Evolutionary conservation across 2,797 vertebrate species (phyloP).

Genomic region (Ambastaia sidthimunki): DNA sequence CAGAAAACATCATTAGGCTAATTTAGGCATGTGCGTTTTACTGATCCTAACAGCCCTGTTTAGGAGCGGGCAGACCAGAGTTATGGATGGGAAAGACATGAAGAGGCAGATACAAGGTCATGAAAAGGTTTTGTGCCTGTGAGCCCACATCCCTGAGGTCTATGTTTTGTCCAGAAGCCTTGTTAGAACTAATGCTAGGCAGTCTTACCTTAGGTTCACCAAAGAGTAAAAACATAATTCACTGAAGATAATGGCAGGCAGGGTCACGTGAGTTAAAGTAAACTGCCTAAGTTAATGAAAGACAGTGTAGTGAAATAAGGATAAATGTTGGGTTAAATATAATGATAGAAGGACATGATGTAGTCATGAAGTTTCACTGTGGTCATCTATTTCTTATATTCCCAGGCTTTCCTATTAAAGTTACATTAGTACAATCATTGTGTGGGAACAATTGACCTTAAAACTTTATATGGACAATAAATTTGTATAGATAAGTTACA

Average conservation of each 20-base stretch:
- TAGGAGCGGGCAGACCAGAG: conserved; percentile 61
- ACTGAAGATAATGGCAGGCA: conserved; percentile 16
- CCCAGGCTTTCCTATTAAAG: conserved; percentile 32
- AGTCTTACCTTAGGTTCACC: conserved; percentile 27
- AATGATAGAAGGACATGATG: not conserved
- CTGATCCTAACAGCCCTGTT: conserved; percentile 74
- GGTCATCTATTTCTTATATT: conserved; percentile 13
- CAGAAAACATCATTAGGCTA: conserved; percentile 70
- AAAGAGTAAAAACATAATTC: conserved; percentile 30
- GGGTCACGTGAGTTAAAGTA: conserved; percentile 6
- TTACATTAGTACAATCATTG: conserved; percentile 1
- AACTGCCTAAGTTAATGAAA: conserved; percentile 24
- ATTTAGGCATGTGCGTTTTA: conserved; percentile 69
- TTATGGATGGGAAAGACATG: conserved; percentile 39
- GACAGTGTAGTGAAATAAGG: conserved; percentile 24
- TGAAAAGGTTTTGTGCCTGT: conserved; percentile 48
- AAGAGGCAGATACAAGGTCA: conserved; percentile 36
- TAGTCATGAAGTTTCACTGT: not conserved
- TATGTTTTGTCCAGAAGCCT: conserved; percentile 57
- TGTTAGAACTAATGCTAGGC: conserved; percentile 60
- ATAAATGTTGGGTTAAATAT: conserved; percentile 17
- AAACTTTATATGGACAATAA: conserved; percentile 20
- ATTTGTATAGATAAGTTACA: not conserved
- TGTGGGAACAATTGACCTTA: conserved; percentile 16
- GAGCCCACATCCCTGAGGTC: conserved; percentile 55